Base-by-base conservation (phyloP, 2,797 vertebrate genomes). In the Vespertilio murinus region DNA sequence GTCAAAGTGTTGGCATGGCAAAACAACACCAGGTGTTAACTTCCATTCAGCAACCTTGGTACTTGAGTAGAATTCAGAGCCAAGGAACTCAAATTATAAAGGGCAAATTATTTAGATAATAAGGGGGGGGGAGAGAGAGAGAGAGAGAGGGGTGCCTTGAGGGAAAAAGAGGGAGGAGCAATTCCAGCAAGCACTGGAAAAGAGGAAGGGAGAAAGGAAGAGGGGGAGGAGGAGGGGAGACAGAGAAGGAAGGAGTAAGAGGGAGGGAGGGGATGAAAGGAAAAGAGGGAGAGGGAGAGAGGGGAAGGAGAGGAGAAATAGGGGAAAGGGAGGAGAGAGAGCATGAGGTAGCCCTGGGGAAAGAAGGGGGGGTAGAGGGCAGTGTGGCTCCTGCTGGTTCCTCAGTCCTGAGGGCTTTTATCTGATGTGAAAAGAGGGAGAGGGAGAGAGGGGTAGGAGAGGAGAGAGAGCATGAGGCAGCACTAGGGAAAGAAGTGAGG, bases 211-310 rank as follows among this genome's bases (percentile, higher is more conserved):
- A 47, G 45, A 47, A 1, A 33, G 64, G 7, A 17, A 5, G 14
- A 33, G 49, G n/a, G 18, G n/a, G 16, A 9, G 35, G 9, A 8
- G 2, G n/a, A 22, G 17, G 17, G 64, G 25, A 65, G 2, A 65
- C 3, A 7, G 30, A 64, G 5, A 33, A 33, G 8, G 8, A 67
- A 8, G 14, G 23, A 3, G 7, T 0, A 1, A 30, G 16, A 5
- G 14, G 8, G 4, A 2, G 8, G 2, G 8, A 49, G 17, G 20
- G 2, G 8, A 9, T 5, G 8, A 17, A 22, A 9, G 14, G 16
- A n/a, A 0, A 2, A 28, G 14, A 5, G 23, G 8, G 3, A 4
- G 14, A 1, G 47, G 28, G 20, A 4, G 7, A 16, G 1, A 16
- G 6, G 3, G 13, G 14, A 16, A n/a, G 14, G 13, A 28, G 28